Percentiles rank a stretch among this genome's conserved stretches.
Evolutionary conservation across 2,888 invertebrate species (phyloP).

Genomic region (Tenthredo mesomela): DNA sequence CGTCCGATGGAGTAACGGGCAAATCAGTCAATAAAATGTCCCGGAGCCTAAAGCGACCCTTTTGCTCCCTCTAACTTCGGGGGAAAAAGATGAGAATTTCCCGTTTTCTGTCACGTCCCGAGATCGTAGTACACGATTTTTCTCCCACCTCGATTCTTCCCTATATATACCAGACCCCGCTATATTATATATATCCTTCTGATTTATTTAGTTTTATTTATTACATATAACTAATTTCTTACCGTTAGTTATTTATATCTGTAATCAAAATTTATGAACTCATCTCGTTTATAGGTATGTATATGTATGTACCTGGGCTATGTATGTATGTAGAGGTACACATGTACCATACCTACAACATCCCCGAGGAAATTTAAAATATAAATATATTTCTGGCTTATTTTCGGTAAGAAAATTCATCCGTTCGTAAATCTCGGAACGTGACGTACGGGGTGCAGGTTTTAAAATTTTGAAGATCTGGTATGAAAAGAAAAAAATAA

Average conservation of each 20-base stretch:
- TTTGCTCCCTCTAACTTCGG: background rate
- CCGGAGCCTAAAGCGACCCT: constrained; percentile 36
- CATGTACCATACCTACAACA: too few relatives aligned
- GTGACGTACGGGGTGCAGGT: background rate
- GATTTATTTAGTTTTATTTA: background rate
- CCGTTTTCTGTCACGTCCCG: constrained; percentile 9
- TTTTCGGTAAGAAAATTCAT: constrained; percentile 3
- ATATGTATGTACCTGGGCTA: too few relatives aligned
- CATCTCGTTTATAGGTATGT: background rate
- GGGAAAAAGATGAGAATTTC: constrained; percentile 31
- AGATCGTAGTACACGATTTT: constrained; percentile 2
- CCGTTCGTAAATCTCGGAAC: background rate
- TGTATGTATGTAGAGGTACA: too few relatives aligned
- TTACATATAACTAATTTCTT: background rate
- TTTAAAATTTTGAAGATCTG: background rate
- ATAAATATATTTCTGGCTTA: constrained; percentile 3
- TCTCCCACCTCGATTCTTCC: background rate
- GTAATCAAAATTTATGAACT: constrained; percentile 3
- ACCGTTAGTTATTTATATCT: background rate
- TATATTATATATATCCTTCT: background rate
- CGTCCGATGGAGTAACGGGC: constrained; percentile 21
- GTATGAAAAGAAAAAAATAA: background rate
- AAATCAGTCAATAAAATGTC: constrained; percentile 49
- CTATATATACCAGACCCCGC: background rate
- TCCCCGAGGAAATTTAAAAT: background rate